A percentile compares a stretch with the other conserved stretches of the same genome.
phyloP scores from a whole-genome alignment of 2,113 vertebrate genomes.

The Nannospalax galili region DNA sequence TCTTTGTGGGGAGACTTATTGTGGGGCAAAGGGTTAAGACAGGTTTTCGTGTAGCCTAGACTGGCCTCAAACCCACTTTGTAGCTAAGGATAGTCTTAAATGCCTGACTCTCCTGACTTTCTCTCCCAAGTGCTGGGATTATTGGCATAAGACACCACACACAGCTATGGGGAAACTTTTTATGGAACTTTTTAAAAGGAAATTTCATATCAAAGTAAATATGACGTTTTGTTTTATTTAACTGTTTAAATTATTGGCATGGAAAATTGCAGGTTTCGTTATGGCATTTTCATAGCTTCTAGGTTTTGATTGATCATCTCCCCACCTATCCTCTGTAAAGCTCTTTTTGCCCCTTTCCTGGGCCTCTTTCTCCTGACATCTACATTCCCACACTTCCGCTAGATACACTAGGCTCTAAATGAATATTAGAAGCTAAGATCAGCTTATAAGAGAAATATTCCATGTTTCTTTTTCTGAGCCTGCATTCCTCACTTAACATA shows the following conservation, averaged over 20 bases:
- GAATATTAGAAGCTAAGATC: no score
- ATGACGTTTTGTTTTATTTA: neutral
- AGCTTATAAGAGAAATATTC: no score
- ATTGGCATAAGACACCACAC: no score
- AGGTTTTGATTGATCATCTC: neutral
- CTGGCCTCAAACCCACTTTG: neutral
- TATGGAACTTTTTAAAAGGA: neutral
- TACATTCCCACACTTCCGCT: no score
- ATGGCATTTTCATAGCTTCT: no score
- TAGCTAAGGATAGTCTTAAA: neutral
- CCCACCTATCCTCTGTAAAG: neutral
- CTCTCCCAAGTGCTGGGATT: neutral
- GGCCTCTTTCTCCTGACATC: no score
- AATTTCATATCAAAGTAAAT: neutral
- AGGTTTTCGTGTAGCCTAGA: neutral
- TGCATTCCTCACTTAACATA: no score
- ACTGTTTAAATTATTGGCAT: neutral
- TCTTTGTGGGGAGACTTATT: neutral
- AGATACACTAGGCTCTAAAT: no score
- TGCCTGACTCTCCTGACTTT: neutral
- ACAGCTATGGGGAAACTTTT: neutral
- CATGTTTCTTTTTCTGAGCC: neutral
- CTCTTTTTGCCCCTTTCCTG: no score
- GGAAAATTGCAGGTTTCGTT: neutral
- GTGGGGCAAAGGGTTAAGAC: neutral